Conservation (phyloP, 2,113 vertebrate species). For the Alouatta palliata region DNA sequence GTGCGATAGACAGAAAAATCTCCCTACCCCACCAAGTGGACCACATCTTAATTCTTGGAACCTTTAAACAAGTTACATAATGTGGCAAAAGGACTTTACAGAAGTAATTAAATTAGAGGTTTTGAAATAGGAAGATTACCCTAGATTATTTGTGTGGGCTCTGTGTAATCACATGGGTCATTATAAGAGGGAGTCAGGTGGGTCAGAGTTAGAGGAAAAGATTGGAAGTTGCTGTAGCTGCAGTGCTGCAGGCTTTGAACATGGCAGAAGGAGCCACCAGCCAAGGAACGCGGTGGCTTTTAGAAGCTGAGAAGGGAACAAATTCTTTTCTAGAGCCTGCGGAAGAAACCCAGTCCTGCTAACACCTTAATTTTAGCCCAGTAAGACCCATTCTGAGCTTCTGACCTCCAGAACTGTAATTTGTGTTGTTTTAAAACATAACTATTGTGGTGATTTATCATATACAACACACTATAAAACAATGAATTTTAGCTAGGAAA, state of each 20-base stretch:
- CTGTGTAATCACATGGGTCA: neutral
- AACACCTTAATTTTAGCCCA: neutral
- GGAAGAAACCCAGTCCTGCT: neutral
- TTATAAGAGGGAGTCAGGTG: neutral
- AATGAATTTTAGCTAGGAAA: slow-evolving; percentile 40
- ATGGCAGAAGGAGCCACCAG: too few species aligned
- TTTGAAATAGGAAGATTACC: neutral
- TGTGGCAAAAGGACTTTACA: neutral
- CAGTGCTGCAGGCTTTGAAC: neutral
- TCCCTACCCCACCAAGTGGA: neutral
- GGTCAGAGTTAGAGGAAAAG: neutral
- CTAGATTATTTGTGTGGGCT: neutral
- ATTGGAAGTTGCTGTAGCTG: neutral
- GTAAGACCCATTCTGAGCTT: neutral
- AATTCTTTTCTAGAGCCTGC: neutral
- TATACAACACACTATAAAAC: neutral
- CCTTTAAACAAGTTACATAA: neutral
- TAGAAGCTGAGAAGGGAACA: neutral
- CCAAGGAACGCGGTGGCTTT: neutral
- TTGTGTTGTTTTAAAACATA: neutral
- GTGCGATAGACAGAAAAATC: neutral
- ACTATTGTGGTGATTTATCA: neutral
- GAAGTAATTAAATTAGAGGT: neutral
- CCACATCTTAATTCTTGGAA: neutral
- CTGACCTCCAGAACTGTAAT: neutral